Conservation (phyloP, 2,113 vertebrate species). For the Toxostoma redivivum region DNA sequence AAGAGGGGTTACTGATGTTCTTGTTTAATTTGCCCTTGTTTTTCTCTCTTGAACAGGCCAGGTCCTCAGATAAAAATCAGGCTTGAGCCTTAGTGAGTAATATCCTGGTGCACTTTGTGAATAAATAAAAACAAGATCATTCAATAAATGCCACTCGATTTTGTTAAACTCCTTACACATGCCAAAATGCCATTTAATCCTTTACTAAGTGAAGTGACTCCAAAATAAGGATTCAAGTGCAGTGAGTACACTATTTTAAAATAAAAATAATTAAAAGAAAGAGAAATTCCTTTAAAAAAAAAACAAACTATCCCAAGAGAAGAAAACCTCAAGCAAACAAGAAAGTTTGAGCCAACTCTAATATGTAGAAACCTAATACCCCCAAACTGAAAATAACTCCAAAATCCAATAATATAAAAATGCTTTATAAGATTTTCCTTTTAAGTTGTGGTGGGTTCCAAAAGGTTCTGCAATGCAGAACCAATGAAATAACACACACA, state of each 20-base stretch:
- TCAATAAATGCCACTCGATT: constrained; percentile 66
- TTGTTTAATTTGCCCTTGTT: constrained; percentile 17
- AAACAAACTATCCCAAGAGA: background rate
- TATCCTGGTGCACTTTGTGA: constrained; percentile 62
- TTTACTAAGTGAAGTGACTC: constrained; percentile 52
- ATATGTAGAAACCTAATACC: constrained; percentile 50
- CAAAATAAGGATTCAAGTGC: constrained; percentile 44
- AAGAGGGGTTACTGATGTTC: background rate
- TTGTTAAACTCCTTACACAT: constrained; percentile 63
- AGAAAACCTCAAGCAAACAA: constrained; percentile 56
- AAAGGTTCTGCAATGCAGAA: constrained; percentile 24
- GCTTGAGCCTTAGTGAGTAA: constrained; percentile 56
- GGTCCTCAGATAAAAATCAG: constrained; percentile 68
- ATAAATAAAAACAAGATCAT: constrained; percentile 74
- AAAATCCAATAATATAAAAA: constrained; percentile 60
- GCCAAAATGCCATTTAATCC: constrained; percentile 59
- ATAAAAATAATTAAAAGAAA: background rate
- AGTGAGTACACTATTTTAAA: constrained; percentile 63
- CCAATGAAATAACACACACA: background rate
- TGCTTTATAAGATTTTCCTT: constrained; percentile 39
- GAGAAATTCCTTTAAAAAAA: background rate
- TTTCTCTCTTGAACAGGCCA: constrained; percentile 56
- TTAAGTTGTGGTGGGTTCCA: background rate
- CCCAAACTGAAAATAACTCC: constrained; percentile 51
- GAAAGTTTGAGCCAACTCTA: constrained; percentile 44